Evolutionary conservation across 2,888 invertebrate genomes (phyloP), one percentile per base, ranked within the genome.

Genomic region (Andricus quercusramuli): DNA sequence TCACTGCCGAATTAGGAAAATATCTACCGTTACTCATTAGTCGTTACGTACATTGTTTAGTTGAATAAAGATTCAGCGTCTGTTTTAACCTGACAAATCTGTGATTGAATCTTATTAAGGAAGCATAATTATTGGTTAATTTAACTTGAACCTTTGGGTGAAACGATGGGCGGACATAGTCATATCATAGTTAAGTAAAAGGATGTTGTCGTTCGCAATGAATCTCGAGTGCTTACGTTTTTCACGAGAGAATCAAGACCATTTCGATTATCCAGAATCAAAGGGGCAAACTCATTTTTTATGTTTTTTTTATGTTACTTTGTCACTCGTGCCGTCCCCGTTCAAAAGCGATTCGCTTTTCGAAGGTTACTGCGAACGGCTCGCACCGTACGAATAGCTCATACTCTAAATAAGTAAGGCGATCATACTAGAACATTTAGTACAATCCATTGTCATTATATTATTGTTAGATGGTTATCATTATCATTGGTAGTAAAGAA

Each of bases 91-190:
- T 82, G 81, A 88, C 86, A 83, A 86, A 88, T 86, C 89, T 90
- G 90, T 90, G 90, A 90, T 90, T 89, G 88, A 86, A 86, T 87
- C 87, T 83, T 86, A 87, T 85, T 88, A 86, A 85, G 83, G 8
- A 85, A 87, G 81, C 83, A 83, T 83, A 83, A 84, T 84, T 85
- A 80, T 85, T 84, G 78, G 67, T 86, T 87, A 82, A 85, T 80
- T 87, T 86, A 78, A 79, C 82, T 85, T 85, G 81, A 83, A 86
- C 81, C 80, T 86, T 84, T 77, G 81, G 83, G 79, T 83, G 80
- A 83, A 89, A 89, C 87, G 85, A 89, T 89, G 92, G 91, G 90
- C 91, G 91, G 91, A 92, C 89, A 90, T 91, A 91, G 90, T 91
- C 91, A 91, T 91, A 90, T 90, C 88, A 91, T 92, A 91, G 88